phyloP scores from a whole-genome alignment of 2,113 vertebrate species.

The Phoenicopterus ruber region DNA sequence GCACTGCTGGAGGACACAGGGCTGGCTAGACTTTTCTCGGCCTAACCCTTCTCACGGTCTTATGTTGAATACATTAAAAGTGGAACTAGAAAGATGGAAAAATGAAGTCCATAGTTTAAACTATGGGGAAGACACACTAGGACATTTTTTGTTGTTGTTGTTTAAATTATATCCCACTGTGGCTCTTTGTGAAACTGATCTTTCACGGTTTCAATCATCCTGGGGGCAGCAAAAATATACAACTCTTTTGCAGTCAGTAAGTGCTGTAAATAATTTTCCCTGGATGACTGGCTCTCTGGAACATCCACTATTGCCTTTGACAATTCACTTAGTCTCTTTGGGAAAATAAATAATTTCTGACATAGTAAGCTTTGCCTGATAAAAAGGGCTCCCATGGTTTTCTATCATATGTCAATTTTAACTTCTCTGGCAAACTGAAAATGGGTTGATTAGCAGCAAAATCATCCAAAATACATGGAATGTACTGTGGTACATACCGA shows the following conservation, averaged over 20 bases:
- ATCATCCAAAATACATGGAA: not conserved
- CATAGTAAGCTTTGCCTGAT: not conserved
- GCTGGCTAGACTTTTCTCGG: not conserved
- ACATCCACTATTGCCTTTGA: slow-evolving; percentile 12
- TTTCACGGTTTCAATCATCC: not conserved
- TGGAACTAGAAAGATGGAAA: not conserved
- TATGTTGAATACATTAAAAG: not conserved
- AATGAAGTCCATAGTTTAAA: not conserved
- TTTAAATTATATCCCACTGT: not conserved
- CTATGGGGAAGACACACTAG: not conserved
- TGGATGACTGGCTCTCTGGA: not conserved
- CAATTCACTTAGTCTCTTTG: slow-evolving; percentile 6
- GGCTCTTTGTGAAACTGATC: not conserved
- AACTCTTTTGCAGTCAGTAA: not conserved
- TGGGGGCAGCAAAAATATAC: not conserved
- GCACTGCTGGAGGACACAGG: not conserved
- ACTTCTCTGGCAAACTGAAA: not conserved
- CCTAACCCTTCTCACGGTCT: not conserved
- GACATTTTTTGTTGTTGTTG: not conserved
- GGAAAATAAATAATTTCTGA: slow-evolving; percentile 24
- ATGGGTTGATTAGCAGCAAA: not conserved
- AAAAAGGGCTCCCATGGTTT: not conserved
- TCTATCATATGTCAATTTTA: not conserved
- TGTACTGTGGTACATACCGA: not conserved
- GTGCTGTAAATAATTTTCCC: slow-evolving; percentile 17